Base-by-base conservation (phyloP, 2,888 invertebrate species). In the Willowsia nigromaculata region DNA sequence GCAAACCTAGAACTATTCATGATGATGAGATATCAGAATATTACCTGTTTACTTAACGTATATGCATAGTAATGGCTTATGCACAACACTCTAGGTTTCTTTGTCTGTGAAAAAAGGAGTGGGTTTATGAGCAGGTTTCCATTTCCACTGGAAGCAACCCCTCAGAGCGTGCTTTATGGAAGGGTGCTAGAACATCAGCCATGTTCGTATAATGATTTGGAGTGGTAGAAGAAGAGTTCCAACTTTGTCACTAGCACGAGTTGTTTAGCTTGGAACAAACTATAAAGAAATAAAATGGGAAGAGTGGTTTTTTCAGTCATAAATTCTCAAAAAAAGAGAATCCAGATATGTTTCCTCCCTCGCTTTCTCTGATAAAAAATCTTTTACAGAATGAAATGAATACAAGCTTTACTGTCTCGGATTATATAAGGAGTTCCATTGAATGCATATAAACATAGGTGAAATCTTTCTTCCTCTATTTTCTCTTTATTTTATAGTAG, bases 291-390 rank as follows among this genome's bases (percentile, higher is more conserved):
- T 22, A n/a, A 18, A 68, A 68, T 15, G 13, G 1, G 22, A 71
- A 43, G 47, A 43, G 71, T 43, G 40, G 13, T 71, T 74, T 47
- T 30, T 74, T 30, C 59, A 74, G 30, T 74, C 74, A 74, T 50
- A 74, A 74, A 74, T 74, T 74, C 27, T 25, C 15, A 9, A 13
- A 30, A 50, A 74, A 74, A 47, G 15, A 71, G 15, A 71, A 15
- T 74, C 50, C 33, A 7, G 47, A 74, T 13, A 22, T 71, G 11
- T 74, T 18, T 27, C 25, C n/a, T 9, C 33, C 9, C 43, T 71
- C 27, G 11, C 50, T 74, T 74, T 27, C 27, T 40, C 43, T 43
- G 2, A 11, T 27, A 1, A 15, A 15, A 30, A 15, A 18, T 15
- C 37, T 15, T 2, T 1, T 68, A 37, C 7, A 68, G n/a, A 37